Base-by-base conservation (phyloP, 1,140 invertebrate species). In the Microplitis mediator region DNA sequence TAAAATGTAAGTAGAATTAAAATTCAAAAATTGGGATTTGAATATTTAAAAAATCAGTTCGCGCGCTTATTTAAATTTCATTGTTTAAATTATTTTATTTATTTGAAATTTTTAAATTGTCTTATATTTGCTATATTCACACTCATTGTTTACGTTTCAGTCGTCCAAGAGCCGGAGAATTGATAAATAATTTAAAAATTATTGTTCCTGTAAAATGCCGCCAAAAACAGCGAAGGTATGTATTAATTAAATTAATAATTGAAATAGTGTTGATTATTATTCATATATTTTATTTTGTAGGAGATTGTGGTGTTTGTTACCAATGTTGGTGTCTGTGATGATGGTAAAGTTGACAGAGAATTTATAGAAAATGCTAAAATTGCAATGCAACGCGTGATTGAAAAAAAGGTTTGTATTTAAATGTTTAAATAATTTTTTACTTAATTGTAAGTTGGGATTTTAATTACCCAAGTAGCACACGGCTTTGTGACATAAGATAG, bases 351-450 rank as follows among this genome's bases (percentile, higher is more conserved):
- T 32, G 64, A 77, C 69, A 11, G 9, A 14, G 11, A 45, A 5
- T 76, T 77, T 56, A 13, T 82, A 31, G 73, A 79, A 11, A 81
- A 81, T 34, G 71, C 73, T 32, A 81, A 81, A 35, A 51, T 62
- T 51, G 74, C 77, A 31, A 69, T 77, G 35, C 74, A 74, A 63
- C 51, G 73, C 6, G 66, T 81, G 23, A 73, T 81, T 13, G 67
- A 77, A 32, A 80, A 78, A 34, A 82, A 82, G 71, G 79, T 82
- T 73, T 16, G 32, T n/a, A 51, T 23, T 23, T 23, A 23, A 23
- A 23, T 23, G 23, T 23, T 23, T 23, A 23, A 23, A 23, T 23
- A 23, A 23, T 23, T 23, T 23, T 23, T 9, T 14, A 58, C 3
- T 32, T 66, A 32, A 64, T 11, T 54, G 31, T 39, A 45, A 4